Evolutionary conservation across 2,113 vertebrate species (phyloP).

Genomic region (Columba livia): DNA sequence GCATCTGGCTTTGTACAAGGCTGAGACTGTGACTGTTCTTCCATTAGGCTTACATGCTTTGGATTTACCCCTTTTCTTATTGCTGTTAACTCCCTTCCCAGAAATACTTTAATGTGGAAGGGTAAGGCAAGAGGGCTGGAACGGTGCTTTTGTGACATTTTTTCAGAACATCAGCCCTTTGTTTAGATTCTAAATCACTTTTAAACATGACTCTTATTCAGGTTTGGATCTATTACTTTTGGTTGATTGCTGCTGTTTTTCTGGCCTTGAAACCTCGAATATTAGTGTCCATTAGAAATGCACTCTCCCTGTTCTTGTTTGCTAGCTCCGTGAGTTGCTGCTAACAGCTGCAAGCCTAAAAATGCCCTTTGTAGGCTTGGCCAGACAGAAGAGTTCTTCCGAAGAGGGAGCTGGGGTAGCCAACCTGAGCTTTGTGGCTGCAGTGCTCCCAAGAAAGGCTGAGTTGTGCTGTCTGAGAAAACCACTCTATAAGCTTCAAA

Average conservation of each 20-base stretch:
- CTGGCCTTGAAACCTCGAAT: background rate
- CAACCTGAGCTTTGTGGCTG: background rate
- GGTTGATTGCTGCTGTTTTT: background rate
- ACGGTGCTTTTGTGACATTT: rapidly evolving
- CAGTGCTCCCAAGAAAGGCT: background rate
- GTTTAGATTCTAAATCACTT: background rate
- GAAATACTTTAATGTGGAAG: background rate
- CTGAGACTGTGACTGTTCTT: background rate
- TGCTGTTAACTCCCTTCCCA: background rate
- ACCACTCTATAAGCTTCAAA: background rate
- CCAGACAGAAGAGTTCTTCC: background rate
- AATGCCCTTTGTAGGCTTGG: background rate
- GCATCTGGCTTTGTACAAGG: background rate
- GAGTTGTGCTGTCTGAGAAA: background rate
- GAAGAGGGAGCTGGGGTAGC: background rate
- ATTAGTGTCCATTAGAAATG: background rate
- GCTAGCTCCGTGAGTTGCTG: background rate
- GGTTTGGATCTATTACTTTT: background rate
- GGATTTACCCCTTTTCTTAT: background rate
- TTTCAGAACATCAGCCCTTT: background rate
- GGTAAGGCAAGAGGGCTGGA: background rate
- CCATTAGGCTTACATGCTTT: background rate
- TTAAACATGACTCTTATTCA: background rate
- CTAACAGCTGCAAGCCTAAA: background rate
- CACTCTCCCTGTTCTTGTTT: background rate